Conservation (phyloP, 2,113 vertebrate genomes). For the Empidonax traillii region DNA sequence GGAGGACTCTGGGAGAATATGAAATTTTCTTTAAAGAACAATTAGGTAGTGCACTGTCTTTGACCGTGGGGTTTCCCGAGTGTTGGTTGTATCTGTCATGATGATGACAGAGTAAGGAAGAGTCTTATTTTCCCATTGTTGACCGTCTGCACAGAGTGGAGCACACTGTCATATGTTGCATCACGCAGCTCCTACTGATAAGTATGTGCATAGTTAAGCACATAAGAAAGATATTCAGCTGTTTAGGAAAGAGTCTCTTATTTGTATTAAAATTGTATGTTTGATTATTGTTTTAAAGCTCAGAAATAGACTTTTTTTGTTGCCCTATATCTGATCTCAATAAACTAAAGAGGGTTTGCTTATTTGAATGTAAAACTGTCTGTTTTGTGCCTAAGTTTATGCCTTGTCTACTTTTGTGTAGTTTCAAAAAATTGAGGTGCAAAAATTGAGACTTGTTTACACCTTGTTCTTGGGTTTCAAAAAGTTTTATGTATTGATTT, state of each 20-base stretch:
- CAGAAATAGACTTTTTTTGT: neutral
- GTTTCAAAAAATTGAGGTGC: no score
- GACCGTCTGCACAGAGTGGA: neutral
- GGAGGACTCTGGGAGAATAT: neutral
- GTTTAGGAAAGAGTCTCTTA: neutral
- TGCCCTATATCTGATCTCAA: neutral
- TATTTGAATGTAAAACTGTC: neutral
- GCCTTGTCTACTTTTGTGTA: neutral
- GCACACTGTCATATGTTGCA: rapidly evolving
- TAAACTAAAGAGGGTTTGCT: neutral
- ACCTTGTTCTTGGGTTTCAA: neutral
- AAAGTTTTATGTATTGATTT: neutral
- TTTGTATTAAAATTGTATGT: neutral
- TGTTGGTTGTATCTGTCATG: neutral
- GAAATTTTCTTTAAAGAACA: neutral
- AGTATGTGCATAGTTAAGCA: no score
- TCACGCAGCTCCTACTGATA: neutral
- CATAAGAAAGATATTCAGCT: neutral
- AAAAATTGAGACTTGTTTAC: neutral
- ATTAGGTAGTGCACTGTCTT: neutral
- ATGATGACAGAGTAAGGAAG: neutral
- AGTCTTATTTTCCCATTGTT: neutral
- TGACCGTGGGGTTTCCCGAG: neutral
- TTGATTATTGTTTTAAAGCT: neutral
- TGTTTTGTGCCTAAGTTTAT: neutral